phyloP scores from a whole-genome alignment of 2,888 invertebrate genomes.

The Caenorhabditis sulstoni region DNA sequence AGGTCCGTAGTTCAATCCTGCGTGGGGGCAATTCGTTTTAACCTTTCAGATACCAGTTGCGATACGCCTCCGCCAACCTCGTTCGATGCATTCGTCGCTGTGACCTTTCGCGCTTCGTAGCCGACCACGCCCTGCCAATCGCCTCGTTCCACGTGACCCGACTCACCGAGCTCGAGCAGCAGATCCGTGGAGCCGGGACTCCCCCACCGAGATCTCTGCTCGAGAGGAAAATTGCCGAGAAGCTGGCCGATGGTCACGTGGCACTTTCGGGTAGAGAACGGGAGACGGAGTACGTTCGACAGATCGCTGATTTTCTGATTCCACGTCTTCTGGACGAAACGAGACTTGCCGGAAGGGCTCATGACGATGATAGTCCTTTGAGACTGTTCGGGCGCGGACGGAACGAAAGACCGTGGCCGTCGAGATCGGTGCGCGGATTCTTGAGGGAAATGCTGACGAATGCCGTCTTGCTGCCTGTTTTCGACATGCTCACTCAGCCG shows the following conservation, averaged over 20 bases:
- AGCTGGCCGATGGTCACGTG: slow-evolving; percentile 70
- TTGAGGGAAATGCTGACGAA: slow-evolving; percentile 77
- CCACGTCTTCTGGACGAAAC: slow-evolving; percentile 73
- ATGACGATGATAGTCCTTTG: slow-evolving; percentile 66
- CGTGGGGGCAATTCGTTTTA: slow-evolving; percentile 61
- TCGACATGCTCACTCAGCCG: slow-evolving; percentile 78
- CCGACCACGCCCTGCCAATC: slow-evolving; percentile 70
- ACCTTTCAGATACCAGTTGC: slow-evolving; percentile 73
- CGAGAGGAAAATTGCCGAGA: slow-evolving; percentile 68
- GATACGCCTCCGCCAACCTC: slow-evolving; percentile 69
- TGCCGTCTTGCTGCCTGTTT: slow-evolving; percentile 72
- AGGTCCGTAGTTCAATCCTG: slow-evolving; percentile 68
- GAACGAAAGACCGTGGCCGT: slow-evolving; percentile 72
- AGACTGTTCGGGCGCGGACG: slow-evolving; percentile 46
- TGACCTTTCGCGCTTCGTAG: slow-evolving; percentile 68
- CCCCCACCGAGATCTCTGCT: slow-evolving; percentile 35
- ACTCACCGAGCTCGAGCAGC: slow-evolving; percentile 42
- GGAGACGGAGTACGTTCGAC: slow-evolving; percentile 72
- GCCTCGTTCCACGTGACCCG: slow-evolving; percentile 68
- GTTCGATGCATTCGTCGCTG: slow-evolving; percentile 60
- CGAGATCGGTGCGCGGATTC: slow-evolving; percentile 74
- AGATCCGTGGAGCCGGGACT: background rate
- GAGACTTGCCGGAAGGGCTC: slow-evolving; percentile 73
- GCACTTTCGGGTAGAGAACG: slow-evolving; percentile 70
- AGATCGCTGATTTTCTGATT: slow-evolving; percentile 76